Conservation (phyloP, 2,113 vertebrate genomes). For the Sitta europaea region DNA sequence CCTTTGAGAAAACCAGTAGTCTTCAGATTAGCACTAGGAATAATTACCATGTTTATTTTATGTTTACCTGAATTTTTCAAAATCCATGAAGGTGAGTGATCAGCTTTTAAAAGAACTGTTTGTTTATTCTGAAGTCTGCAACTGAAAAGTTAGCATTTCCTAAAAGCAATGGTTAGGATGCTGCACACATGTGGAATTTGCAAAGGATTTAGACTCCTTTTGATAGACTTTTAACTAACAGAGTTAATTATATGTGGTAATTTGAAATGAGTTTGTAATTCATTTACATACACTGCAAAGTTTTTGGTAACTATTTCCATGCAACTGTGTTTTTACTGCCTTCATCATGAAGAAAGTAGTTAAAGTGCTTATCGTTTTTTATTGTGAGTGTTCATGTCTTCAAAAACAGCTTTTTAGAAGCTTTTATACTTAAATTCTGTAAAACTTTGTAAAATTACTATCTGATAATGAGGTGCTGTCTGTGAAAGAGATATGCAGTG, state of each 20-base stretch:
- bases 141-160: neutral
- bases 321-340: neutral
- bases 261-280: neutral
- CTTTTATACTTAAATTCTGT: neutral
- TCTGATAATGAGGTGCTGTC: neutral
- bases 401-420: neutral
- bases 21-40: constrained; percentile 76
- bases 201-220: neutral
- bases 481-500: neutral
- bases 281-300: neutral
- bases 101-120: neutral
- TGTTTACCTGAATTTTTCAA: constrained; percentile 88
- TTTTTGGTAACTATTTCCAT: neutral
- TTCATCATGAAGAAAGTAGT: neutral
- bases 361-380: neutral
- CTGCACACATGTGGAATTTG: neutral
- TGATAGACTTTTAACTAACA: neutral
- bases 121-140: neutral
- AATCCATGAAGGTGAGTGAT: constrained; percentile 75
- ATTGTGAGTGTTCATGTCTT: neutral
- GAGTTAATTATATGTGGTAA: neutral
- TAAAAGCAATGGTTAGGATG: neutral
- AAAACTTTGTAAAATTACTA: neutral
- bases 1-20: constrained; percentile 75
- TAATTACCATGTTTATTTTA: constrained; percentile 80